phyloP scores from a whole-genome alignment of 2,113 vertebrate species.

The Bothrops jararaca region DNA sequence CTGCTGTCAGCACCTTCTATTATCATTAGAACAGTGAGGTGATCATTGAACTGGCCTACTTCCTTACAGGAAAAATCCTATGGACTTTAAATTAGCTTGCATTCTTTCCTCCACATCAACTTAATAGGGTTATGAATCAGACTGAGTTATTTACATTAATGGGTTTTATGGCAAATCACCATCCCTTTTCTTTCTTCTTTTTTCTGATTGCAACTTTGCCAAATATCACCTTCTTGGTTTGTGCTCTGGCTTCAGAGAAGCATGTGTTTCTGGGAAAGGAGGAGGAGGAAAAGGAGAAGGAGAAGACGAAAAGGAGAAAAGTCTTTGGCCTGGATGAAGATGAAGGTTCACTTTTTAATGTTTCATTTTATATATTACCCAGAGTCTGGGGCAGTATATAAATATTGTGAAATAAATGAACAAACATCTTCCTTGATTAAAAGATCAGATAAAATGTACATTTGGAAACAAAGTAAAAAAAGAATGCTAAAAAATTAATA shows the following conservation, averaged over 20 bases:
- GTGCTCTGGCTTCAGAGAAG: neutral
- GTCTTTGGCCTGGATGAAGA: neutral
- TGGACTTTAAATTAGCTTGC: neutral
- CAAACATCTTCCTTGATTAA: neutral
- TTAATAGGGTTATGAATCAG: neutral
- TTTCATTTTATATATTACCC: neutral
- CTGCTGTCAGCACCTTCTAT: neutral
- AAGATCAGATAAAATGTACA: neutral
- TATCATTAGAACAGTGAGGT: neutral
- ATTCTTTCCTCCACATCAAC: neutral
- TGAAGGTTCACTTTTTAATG: neutral
- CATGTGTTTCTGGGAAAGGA: neutral
- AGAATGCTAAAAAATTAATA: neutral
- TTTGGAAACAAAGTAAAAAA: neutral
- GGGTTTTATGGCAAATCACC: neutral
- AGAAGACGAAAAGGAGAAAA: no score
- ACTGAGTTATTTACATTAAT: slow-evolving; percentile 5
- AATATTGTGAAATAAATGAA: neutral
- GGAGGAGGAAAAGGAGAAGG: no score
- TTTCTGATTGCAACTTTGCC: neutral
- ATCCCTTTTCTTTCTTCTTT: neutral
- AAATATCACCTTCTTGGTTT: neutral
- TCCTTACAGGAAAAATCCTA: neutral
- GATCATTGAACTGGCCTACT: neutral
- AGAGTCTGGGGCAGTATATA: neutral